Evolutionary conservation across 2,113 vertebrate genomes (phyloP), one percentile per base, ranked within the genome.

Genomic region (Corythoichthys haematopterus): DNA sequence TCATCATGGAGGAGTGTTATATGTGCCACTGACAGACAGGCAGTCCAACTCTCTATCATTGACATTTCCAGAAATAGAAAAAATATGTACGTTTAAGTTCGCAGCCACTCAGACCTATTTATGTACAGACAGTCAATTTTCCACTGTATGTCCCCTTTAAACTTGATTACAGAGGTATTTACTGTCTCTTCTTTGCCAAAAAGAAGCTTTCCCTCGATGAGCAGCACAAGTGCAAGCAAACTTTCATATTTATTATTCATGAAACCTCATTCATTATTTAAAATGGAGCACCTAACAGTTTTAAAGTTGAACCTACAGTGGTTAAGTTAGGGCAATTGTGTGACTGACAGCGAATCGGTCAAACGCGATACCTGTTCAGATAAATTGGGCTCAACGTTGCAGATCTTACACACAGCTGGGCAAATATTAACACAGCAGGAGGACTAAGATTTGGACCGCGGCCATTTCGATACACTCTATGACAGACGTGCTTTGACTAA

Each of bases 1-100:
- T 76, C 78, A 50, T 64, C 13, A 65, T 60, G 73, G 69, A 72
- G 71, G 48, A 77, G 78, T 74, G 78, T 66, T 76, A 81, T 76
- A 81, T 80, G 66, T 62, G 78, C 67, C 48, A 62, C 69, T 70
- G 78, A 64, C 56, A 64, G 46, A 68, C 57, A 66, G 57, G 65
- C 40, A 61, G 70, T 66, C 46, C 64, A n/a, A 40, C 40, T 43
- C 40, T 43, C 40, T 43, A 7, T 43, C 40, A 43, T 43, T 43
- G 40, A 50, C 47, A 50, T 50, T 50, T 50, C 4, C 47, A 50
- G 47, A 50, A 50, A 15, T 15, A 50, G 14, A 43, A 43, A 8
- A 43, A 15, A 14, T 15, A 15, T 14, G 47, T 4, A 28, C 28
- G 52, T 28, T 53, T 10, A 9, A 53, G 7, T 53, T 53, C 52